These are phyloP conservation scores for Blennius ocellaris DNA, from an alignment of 2,113 vertebrate species.

Conservation along the genomic window DNA sequence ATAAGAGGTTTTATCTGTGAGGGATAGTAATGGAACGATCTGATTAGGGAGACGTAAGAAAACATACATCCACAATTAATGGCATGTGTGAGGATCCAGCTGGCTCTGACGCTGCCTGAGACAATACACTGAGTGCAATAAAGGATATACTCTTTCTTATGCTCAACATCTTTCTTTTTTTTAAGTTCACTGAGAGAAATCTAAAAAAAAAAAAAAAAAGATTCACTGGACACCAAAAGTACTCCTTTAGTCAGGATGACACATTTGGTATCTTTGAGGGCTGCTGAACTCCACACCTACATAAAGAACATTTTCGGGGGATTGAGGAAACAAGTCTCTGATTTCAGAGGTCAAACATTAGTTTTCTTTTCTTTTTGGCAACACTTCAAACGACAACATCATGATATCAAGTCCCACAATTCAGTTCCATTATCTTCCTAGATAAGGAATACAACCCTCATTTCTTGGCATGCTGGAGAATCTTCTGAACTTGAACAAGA, in stretches of 20 bases:
- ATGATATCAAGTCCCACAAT: neutral
- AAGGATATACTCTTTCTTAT: no score
- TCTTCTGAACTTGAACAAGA: neutral
- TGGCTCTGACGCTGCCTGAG: conserved; percentile 11
- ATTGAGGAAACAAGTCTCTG: neutral
- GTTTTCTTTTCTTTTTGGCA: neutral
- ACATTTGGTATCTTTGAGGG: neutral
- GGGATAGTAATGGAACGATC: conserved; percentile 8
- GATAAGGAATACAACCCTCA: neutral
- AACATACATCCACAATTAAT: conserved; percentile 3
- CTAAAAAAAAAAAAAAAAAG: neutral
- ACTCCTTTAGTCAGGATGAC: neutral
- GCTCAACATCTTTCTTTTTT: no score
- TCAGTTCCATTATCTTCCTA: neutral
- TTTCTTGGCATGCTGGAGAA: neutral
- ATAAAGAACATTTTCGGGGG: neutral
- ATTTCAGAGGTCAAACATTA: neutral
- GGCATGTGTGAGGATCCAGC: conserved; percentile 14
- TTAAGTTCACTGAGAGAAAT: neutral
- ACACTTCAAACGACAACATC: neutral
- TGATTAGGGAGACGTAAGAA: conserved; percentile 13
- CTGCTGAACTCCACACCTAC: neutral
- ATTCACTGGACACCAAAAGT: neutral
- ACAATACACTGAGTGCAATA: neutral
- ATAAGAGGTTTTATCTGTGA: conserved; percentile 6